Evolutionary conservation across 2,888 invertebrate species (phyloP).

Genomic region (Plebejus argus): DNA sequence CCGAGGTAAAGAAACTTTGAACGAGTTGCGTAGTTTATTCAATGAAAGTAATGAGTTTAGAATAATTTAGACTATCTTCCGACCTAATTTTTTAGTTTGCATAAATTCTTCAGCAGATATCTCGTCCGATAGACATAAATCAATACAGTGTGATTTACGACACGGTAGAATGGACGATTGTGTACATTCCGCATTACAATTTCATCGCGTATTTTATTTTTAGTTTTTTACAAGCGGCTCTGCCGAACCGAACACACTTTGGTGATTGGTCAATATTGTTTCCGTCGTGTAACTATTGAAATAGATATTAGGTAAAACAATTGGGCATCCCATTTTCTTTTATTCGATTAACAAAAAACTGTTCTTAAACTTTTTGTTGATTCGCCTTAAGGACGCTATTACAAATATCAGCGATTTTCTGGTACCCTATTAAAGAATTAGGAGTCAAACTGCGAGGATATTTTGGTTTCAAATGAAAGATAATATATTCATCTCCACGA

Average conservation of each 20-base stretch:
- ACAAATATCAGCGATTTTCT: no score
- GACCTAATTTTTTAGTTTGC: constrained; percentile 2
- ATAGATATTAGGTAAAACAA: background rate
- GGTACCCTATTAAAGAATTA: no score
- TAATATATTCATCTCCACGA: no score
- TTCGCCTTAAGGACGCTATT: background rate
- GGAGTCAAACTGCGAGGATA: no score
- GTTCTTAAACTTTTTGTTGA: background rate
- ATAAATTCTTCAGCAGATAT: constrained; percentile 32
- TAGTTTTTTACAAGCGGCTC: constrained; percentile 40
- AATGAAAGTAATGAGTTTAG: background rate
- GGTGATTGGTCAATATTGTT: background rate
- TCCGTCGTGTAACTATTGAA: background rate
- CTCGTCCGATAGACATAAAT: constrained; percentile 34
- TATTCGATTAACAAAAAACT: background rate
- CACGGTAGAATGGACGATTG: constrained; percentile 37
- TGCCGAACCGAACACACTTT: constrained; percentile 6
- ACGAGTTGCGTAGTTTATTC: background rate
- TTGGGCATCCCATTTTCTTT: background rate
- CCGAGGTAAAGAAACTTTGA: background rate
- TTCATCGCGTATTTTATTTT: constrained; percentile 42
- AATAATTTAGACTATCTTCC: background rate
- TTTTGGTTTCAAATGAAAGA: no score
- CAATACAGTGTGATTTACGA: constrained; percentile 39
- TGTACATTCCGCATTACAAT: constrained; percentile 37